These are phyloP conservation scores for Stictocephala bisonia DNA, from an alignment of 2,888 invertebrate genomes.

Conservation along the genomic window DNA sequence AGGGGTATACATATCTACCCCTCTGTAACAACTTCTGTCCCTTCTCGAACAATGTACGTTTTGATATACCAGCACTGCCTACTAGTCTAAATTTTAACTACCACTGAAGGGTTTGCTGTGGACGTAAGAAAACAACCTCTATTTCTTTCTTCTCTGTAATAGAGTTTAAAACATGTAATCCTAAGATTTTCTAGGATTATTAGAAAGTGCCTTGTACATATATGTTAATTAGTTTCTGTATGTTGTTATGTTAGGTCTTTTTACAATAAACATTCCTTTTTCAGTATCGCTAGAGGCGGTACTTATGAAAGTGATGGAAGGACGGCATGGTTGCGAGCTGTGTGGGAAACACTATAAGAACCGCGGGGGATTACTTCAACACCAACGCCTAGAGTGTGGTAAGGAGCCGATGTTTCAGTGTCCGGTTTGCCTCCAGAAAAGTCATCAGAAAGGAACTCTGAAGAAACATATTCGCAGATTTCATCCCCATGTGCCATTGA, in stretches of 20 bases:
- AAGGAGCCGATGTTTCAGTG: constrained; percentile 66
- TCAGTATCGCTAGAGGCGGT: not conserved
- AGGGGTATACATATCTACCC: no score
- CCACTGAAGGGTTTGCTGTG: no score
- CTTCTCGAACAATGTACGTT: no score
- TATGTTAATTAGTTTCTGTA: no score
- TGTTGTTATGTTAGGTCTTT: not conserved
- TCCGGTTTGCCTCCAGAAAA: constrained; percentile 64
- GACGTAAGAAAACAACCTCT: no score
- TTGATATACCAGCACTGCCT: no score
- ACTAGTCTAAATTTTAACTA: no score
- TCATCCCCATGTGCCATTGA: constrained; percentile 36
- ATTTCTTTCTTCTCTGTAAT: no score
- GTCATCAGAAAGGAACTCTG: constrained; percentile 64
- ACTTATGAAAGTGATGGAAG: not conserved
- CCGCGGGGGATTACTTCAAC: constrained; percentile 65
- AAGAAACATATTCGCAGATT: constrained; percentile 53
- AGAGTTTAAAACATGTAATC: no score
- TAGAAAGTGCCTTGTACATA: no score
- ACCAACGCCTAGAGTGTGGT: constrained; percentile 66
- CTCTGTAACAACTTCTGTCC: no score
- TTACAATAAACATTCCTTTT: not conserved
- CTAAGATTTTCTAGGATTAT: no score
- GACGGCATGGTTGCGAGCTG: constrained; percentile 6
- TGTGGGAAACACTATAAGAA: constrained; percentile 65